These are phyloP conservation scores for Macrostomum lignano DNA, from an alignment of 1,140 invertebrate species.

Conservation along the genomic window DNA sequence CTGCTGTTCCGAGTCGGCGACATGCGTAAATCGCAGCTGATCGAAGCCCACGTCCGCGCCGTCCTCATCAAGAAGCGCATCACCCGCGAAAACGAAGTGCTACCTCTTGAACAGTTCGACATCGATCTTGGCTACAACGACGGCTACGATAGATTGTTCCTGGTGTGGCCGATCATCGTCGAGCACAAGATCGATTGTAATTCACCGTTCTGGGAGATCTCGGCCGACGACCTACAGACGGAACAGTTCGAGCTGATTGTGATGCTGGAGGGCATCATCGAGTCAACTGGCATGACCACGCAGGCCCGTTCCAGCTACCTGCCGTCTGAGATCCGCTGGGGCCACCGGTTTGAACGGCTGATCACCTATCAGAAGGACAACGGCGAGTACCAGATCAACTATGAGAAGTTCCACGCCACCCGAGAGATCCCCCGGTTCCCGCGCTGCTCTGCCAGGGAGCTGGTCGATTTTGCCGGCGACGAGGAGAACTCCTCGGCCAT, in stretches of 20 bases:
- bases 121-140: constrained; percentile 42
- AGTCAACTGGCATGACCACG: constrained; percentile 27
- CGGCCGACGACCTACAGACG: constrained; percentile 52
- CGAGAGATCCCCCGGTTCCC: constrained; percentile 68
- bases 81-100: constrained; percentile 35
- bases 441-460: no score
- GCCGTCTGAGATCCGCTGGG: constrained; percentile 63
- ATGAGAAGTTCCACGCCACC: no score
- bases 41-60: constrained; percentile 56
- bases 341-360: constrained; percentile 66
- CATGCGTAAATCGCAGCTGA: constrained; percentile 87
- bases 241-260: constrained; percentile 12
- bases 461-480: no score
- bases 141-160: constrained; percentile 50
- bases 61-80: constrained; percentile 60
- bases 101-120: constrained; percentile 26
- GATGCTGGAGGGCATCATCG: constrained; percentile 16
- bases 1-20: constrained; percentile 83
- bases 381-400: constrained; percentile 63
- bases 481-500: no score
- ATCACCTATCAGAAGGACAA: constrained; percentile 57
- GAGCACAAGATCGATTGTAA: constrained; percentile 54
- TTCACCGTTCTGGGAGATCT: constrained; percentile 57
- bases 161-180: no score
- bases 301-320: constrained; percentile 31